Base-by-base conservation (phyloP, 1,140 invertebrate genomes). In the Drosophila equinoxialis region DNA sequence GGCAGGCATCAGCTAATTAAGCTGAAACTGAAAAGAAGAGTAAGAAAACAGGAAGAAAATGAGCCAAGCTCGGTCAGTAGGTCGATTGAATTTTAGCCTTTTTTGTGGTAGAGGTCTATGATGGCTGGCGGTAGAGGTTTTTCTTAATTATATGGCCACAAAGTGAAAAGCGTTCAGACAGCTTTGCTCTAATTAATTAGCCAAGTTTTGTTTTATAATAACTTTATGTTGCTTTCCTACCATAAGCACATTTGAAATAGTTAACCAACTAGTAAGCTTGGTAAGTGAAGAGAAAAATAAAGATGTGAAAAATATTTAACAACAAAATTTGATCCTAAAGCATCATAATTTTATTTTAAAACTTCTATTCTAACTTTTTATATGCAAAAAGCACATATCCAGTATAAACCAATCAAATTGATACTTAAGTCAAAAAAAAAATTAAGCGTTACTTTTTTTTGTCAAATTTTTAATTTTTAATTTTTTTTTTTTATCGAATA, bases 101-200 rank as follows among this genome's bases (percentile, higher is more conserved):
- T 13, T 48, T 48, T 48, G 54, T n/a, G 23, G 45, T 17, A 42
- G 14, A 13, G 11, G 54, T 35, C 45, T 42, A 30, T 30, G 30
- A 30, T 6, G 6, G 57, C 54, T 55, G 33, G n/a, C 33, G 54
- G 11, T 13, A 59, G 30, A 10, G 58, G 30, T 61, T 58, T 51
- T 58, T 33, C 42, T 65, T 79, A 77, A 79, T 60, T 63, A 74
- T 77, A 71, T 79, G 70, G 51, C 70, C 70, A 67, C 57, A 79
- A 76, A 79, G 73, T 79, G 73, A 79, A 79, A 76, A 69, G 61
- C 57, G 68, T 65, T 65, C 66, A 79, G 74, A 77, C 77, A 57
- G 41, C 33, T 60, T 61, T 65, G 58, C 54, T 45, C 59, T 79
- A 79, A 79, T 77, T 79, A 79, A 79, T 79, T 77, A 70, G 66